Percentiles rank a stretch among this genome's conserved stretches.
These are phyloP conservation scores for Lordiphosa andalusiaca DNA, from an alignment of 2,888 invertebrate genomes.

Conservation along the genomic window DNA sequence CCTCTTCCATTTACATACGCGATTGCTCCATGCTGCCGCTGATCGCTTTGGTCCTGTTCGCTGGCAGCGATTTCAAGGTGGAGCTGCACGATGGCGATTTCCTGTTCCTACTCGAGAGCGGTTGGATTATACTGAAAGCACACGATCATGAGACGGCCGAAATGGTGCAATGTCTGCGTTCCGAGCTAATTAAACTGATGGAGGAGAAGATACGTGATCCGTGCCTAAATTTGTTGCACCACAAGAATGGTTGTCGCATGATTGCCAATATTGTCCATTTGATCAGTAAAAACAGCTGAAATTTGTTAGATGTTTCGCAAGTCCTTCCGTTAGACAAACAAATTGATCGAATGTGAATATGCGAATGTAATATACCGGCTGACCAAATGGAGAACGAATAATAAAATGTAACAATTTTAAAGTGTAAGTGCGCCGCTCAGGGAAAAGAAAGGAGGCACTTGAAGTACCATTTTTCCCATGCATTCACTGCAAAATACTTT, in stretches of 20 bases:
- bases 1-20: slow-evolving; percentile 88
- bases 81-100: slow-evolving; percentile 88
- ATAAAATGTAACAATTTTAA: no score
- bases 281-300: slow-evolving; percentile 81
- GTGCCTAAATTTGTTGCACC: slow-evolving; percentile 86
- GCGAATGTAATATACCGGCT: no score
- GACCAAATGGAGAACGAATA: no score
- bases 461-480: no score
- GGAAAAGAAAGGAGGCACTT: no score
- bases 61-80: slow-evolving; percentile 87
- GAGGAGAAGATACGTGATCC: slow-evolving; percentile 93
- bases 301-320: not conserved
- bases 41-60: slow-evolving; percentile 86
- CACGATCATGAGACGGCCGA: slow-evolving; percentile 90
- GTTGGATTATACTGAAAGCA: slow-evolving; percentile 91
- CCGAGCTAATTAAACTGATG: slow-evolving; percentile 87
- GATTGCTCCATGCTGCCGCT: slow-evolving; percentile 91
- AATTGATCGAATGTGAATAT: no score
- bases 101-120: slow-evolving; percentile 87
- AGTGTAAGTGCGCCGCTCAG: no score
- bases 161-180: slow-evolving; percentile 88
- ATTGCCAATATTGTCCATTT: slow-evolving; percentile 88
- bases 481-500: no score
- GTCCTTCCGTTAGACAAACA: no score
- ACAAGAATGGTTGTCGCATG: slow-evolving; percentile 87